Evolutionary conservation across 2,113 vertebrate species (phyloP), one percentile per base, ranked within the genome.

Genomic region (Syrmaticus mikado): DNA sequence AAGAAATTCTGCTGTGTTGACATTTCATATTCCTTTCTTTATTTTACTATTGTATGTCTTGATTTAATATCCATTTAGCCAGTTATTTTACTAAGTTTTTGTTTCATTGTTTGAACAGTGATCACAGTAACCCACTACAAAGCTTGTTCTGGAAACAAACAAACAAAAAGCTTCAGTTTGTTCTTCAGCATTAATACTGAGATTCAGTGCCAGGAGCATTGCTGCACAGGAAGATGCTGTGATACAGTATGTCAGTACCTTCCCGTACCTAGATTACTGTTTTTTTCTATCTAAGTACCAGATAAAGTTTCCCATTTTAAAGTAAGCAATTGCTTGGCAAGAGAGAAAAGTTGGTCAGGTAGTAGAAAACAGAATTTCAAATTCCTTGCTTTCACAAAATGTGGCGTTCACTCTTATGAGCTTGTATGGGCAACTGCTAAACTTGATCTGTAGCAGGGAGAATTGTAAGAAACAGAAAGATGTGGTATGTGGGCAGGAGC

Each of bases 381-480:
- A 57, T 57, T 82, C 30, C 18, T 82, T 24, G 15, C 36, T 41
- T 41, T 78, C 53, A 25, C 77, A 43, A 87, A 83, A 46, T 36
- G 34, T 78, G 43, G 2, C n/a, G 0, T 0, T 71, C 53, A 84
- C 40, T 57, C 43, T 77, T 88, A 5, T 83, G 62, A 61, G n/a
- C 85, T 85, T 7, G 3, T 38, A 6, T 20, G 60, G 85, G 6
- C 43, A 34, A 28, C 46, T 72, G 9, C 12, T 90, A 52, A 85
- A 72, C 77, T 86, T 81, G 27, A 40, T 28, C 67, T 78, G n/a
- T 4, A 61, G 21, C 15, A 68, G 62, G 8, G 45, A 61, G 70
- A 88, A 57, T 48, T 86, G 5, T 57, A 57, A 79, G 73, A 79
- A 92, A 53, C 9, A 53, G n/a, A 80, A 91, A 67, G 20, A 75